Conservation (phyloP, 2,113 vertebrate genomes). For the Myotis davidii region DNA sequence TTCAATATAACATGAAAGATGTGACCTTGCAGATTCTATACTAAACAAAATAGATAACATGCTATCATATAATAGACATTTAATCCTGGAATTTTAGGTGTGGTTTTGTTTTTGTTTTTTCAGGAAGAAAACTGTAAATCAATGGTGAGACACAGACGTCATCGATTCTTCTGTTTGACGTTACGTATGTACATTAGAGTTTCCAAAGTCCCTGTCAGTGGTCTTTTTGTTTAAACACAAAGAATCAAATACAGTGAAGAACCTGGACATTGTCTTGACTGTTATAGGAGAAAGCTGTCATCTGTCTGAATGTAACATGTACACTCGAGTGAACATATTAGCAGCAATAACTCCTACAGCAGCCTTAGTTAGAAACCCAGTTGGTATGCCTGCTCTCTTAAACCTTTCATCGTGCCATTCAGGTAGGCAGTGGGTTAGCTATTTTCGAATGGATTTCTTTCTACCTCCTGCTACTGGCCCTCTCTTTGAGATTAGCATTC, state of each 20-base stretch:
- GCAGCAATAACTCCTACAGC: not conserved
- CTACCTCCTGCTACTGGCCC: not conserved
- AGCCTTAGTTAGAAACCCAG: not conserved
- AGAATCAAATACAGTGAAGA: not conserved
- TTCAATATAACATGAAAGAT: not conserved
- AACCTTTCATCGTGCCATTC: not conserved
- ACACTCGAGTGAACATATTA: not conserved
- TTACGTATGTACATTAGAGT: not conserved
- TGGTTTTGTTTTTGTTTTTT: not conserved
- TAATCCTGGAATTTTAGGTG: not conserved
- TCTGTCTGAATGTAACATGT: not conserved
- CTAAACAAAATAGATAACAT: not conserved
- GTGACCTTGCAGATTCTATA: not conserved
- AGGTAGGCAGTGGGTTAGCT: not conserved
- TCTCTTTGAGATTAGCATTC: not conserved
- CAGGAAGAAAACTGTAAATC: not conserved
- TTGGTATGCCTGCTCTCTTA: not conserved
- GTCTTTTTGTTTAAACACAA: not conserved
- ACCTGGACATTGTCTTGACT: not conserved
- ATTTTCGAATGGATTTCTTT: not conserved
- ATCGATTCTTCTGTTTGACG: not conserved
- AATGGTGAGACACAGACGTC: not conserved
- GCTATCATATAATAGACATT: not conserved
- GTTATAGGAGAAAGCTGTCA: not conserved
- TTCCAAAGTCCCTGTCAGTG: not conserved